A percentile compares a stretch with the other conserved stretches of the same genome.
Evolutionary conservation across 2,888 invertebrate genomes (phyloP).

Genomic region (Acanthosepion pharaonis): DNA sequence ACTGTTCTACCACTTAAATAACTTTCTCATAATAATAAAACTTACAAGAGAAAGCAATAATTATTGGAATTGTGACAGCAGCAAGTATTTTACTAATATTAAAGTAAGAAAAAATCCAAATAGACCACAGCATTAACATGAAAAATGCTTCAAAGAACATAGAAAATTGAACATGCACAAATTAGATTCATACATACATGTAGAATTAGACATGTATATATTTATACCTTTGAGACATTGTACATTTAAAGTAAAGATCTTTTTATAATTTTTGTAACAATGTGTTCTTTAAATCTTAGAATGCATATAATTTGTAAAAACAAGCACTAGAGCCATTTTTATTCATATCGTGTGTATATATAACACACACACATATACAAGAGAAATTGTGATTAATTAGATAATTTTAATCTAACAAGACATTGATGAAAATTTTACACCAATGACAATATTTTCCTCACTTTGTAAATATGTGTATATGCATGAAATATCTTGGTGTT

Average conservation of each 20-base stretch:
- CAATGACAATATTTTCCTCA: neutral
- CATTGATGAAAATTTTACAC: neutral
- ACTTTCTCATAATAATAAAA: neutral
- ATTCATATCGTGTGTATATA: neutral
- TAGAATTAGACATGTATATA: neutral
- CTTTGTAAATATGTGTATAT: neutral
- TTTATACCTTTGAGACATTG: neutral
- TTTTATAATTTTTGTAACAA: neutral
- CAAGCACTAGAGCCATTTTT: neutral
- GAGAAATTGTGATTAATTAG: neutral
- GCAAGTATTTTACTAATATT: neutral
- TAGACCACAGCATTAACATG: neutral
- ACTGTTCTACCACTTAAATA: neutral
- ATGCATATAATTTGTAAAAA: neutral
- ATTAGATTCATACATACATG: neutral
- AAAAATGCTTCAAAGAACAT: neutral
- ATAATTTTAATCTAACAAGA: neutral
- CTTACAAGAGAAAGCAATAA: neutral
- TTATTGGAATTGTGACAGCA: neutral
- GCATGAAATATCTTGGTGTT: neutral
- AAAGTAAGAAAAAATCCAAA: neutral
- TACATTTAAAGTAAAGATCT: neutral
- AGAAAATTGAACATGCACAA: neutral
- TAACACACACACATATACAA: neutral
- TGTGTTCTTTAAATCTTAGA: neutral